These are phyloP conservation scores for Dromaius novaehollandiae DNA, from an alignment of 2,113 vertebrate genomes.

Conservation along the genomic window DNA sequence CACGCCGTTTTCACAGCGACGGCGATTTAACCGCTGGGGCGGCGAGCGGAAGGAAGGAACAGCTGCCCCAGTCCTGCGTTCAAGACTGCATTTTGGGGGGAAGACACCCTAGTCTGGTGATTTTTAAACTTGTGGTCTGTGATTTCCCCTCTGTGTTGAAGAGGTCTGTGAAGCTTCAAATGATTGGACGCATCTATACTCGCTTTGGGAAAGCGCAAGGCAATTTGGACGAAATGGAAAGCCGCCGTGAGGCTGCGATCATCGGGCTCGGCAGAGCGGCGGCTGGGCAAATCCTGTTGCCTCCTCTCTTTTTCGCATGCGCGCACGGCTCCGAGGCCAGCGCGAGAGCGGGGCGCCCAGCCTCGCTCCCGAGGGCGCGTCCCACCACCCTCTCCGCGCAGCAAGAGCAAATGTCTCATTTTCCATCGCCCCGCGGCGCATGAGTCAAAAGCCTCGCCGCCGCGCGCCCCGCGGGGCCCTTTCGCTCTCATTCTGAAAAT, in stretches of 20 bases:
- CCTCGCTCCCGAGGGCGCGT: not conserved
- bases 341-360: not conserved
- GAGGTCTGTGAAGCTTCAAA: not conserved
- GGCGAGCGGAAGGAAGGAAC: not conserved
- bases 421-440: slow-evolving; percentile 10
- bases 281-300: not conserved
- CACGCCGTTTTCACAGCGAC: not conserved
- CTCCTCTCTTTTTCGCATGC: not conserved
- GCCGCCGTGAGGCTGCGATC: not conserved
- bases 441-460: slow-evolving; percentile 51
- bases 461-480: slow-evolving; percentile 20
- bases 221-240: not conserved
- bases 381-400: not conserved
- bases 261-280: not conserved
- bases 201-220: not conserved
- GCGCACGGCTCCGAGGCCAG: not conserved
- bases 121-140: not conserved
- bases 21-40: not conserved
- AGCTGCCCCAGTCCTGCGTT: not conserved
- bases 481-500: slow-evolving; percentile 62
- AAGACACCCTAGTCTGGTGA: not conserved
- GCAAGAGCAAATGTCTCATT: not conserved
- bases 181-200: not conserved
- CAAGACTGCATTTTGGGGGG: not conserved
- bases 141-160: not conserved